These are phyloP conservation scores for Malacoctenus gilli DNA, from an alignment of 2,797 vertebrate species.

Conservation along the genomic window DNA sequence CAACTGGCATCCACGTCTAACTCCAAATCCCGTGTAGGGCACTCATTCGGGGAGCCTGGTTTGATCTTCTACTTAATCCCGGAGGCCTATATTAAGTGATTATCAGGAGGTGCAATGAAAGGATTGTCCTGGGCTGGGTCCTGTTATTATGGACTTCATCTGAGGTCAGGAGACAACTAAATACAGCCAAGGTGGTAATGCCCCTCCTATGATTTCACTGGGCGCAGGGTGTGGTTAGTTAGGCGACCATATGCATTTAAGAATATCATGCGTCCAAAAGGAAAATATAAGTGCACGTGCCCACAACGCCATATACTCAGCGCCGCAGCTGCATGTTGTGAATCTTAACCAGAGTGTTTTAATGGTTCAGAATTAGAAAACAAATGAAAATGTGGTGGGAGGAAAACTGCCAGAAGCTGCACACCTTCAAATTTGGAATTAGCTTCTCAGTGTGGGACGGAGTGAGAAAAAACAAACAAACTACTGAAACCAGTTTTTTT, in stretches of 20 bases:
- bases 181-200: constrained; percentile 80
- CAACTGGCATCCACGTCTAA: constrained; percentile 20
- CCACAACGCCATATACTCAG: constrained; percentile 25
- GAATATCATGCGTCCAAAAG: constrained; percentile 72
- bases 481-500: too few relatives aligned
- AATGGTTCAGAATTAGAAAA: constrained; percentile 60
- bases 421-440: constrained; percentile 64
- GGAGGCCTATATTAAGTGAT: constrained; percentile 72
- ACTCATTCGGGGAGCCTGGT: constrained; percentile 56
- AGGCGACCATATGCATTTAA: constrained; percentile 72
- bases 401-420: constrained; percentile 52
- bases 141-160: constrained; percentile 83
- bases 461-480: constrained; percentile 28
- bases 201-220: constrained; percentile 78
- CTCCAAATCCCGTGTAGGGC: constrained; percentile 50
- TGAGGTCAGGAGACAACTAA: constrained; percentile 80
- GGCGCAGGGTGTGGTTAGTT: constrained; percentile 65
- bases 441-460: constrained; percentile 38
- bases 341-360: constrained; percentile 68
- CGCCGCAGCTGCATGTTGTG: constrained; percentile 74
- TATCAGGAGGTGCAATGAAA: constrained; percentile 79
- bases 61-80: constrained; percentile 66
- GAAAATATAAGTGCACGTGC: constrained; percentile 66
- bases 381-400: constrained; percentile 56
- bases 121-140: constrained; percentile 82